Conservation (phyloP, 2,113 vertebrate genomes). For the Neogale vison region DNA sequence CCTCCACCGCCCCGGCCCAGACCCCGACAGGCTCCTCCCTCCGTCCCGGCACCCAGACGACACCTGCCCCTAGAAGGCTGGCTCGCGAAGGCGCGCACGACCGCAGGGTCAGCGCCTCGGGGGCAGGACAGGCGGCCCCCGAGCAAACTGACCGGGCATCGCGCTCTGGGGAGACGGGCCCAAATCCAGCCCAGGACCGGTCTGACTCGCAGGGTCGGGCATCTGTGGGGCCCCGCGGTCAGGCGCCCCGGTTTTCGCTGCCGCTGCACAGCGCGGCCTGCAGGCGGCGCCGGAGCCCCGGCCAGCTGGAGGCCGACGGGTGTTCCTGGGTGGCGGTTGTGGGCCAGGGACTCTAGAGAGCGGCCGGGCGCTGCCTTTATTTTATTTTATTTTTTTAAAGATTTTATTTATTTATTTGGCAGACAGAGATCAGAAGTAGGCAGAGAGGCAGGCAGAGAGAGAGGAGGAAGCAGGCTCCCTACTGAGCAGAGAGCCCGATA, state of each 20-base stretch:
- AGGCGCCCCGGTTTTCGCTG: not conserved
- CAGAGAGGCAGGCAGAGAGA: too few species aligned
- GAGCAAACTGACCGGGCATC: not conserved
- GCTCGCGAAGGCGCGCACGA: not conserved
- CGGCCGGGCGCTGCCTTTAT: too few species aligned
- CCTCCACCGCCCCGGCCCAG: not conserved
- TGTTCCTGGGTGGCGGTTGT: not conserved
- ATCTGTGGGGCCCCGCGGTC: not conserved
- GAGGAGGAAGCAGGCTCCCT: too few species aligned
- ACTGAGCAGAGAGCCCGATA: too few species aligned
- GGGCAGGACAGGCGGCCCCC: not conserved
- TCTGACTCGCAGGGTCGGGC: not conserved
- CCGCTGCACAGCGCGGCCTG: not conserved
- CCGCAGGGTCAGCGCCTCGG: not conserved
- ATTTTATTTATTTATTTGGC: too few species aligned
- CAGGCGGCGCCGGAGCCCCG: constrained; percentile 43
- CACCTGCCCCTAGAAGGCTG: not conserved
- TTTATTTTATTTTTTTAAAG: too few species aligned
- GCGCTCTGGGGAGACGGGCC: not conserved
- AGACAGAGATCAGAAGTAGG: too few species aligned
- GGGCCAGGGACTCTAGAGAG: not conserved
- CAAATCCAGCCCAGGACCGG: not conserved
- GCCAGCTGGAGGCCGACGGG: not conserved
- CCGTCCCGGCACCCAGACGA: not conserved
- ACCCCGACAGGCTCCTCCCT: constrained; percentile 57